Evolutionary conservation across 2,888 invertebrate species (phyloP).

Genomic region (Melinaea marsaeus): DNA sequence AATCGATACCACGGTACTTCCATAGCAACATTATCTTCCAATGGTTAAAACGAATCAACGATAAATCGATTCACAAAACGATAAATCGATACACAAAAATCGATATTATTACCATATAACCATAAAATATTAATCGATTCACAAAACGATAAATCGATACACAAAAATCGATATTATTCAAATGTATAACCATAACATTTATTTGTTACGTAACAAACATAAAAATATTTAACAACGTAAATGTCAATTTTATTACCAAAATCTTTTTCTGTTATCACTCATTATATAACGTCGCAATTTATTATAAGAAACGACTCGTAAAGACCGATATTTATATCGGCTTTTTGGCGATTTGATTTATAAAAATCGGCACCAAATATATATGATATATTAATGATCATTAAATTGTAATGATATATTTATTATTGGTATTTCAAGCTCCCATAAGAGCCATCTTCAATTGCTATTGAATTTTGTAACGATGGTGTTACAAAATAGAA

Average conservation of each 20-base stretch:
- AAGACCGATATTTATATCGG: slow-evolving; percentile 6
- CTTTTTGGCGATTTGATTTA: not conserved
- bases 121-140: too few relatives aligned
- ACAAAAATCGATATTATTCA: too few relatives aligned
- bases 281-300: slow-evolving; percentile 21
- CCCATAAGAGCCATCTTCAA: not conserved
- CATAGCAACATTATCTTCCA: too few relatives aligned
- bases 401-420: not conserved
- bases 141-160: too few relatives aligned
- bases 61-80: too few relatives aligned
- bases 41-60: too few relatives aligned
- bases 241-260: slow-evolving; percentile 23
- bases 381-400: slow-evolving; percentile 2
- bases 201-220: slow-evolving; percentile 19
- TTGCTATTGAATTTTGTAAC: too few relatives aligned
- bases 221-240: slow-evolving; percentile 21
- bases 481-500: not conserved
- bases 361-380: not conserved
- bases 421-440: not conserved
- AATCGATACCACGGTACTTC: slow-evolving; percentile 12
- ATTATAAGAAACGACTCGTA: slow-evolving; percentile 9
- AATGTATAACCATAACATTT: not conserved
- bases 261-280: slow-evolving; percentile 23
- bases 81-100: too few relatives aligned
- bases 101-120: too few relatives aligned